Evolutionary conservation across 2,113 vertebrate species (phyloP).

Genomic region (Budorcas taxicolor): DNA sequence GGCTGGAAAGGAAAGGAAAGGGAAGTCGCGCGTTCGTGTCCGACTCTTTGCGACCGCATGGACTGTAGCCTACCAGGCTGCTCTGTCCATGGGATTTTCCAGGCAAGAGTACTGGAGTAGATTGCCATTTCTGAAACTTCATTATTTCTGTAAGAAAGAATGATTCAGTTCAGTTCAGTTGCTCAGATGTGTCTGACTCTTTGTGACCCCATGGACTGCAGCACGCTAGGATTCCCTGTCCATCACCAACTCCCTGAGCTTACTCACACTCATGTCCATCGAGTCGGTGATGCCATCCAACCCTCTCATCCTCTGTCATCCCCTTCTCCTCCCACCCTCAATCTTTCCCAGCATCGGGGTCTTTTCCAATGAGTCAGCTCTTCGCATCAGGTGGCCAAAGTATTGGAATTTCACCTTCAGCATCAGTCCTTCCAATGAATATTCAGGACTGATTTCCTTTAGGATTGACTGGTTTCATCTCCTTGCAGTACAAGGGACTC

Average conservation of each 20-base stretch:
- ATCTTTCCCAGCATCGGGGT: neutral
- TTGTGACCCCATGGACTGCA: neutral
- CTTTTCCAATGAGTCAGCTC: neutral
- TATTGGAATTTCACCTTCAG: neutral
- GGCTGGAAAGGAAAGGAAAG: neutral
- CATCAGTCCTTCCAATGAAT: neutral
- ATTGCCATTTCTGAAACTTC: too few species aligned
- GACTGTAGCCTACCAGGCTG: too few species aligned
- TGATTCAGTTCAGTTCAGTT: too few species aligned
- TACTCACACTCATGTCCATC: neutral
- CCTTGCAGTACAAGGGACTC: neutral
- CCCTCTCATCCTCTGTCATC: neutral
- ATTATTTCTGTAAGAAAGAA: too few species aligned
- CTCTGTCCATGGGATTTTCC: too few species aligned
- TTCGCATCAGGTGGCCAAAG: neutral
- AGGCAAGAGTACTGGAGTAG: too few species aligned
- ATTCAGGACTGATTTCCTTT: neutral
- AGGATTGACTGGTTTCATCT: neutral
- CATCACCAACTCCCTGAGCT: neutral
- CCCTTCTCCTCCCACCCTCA: neutral
- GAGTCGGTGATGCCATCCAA: neutral
- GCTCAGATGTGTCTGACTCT: too few species aligned
- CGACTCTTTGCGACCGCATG: too few species aligned
- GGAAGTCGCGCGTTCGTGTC: too few species aligned
- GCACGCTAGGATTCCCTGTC: neutral